Percentiles rank a stretch among this genome's conserved stretches.
phyloP scores from a whole-genome alignment of 1,140 invertebrate species.

The Pseudomyrmex gracilis region DNA sequence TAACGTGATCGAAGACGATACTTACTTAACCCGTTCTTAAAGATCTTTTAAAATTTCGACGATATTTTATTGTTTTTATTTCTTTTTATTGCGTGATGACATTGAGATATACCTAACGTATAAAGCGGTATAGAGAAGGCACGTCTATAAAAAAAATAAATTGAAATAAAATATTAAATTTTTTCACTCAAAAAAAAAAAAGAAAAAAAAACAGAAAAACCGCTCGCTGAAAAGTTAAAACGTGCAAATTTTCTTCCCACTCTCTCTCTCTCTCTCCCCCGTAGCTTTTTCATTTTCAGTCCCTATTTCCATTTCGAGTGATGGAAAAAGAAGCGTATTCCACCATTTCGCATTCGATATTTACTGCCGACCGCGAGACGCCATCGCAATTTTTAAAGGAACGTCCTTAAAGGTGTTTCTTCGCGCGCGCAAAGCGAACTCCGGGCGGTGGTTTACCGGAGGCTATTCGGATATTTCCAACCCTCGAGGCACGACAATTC shows the following conservation, averaged over 20 bases:
- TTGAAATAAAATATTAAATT: slow-evolving; percentile 41
- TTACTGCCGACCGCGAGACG: slow-evolving; percentile 47
- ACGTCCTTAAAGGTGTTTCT: slow-evolving; percentile 32
- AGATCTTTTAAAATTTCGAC: slow-evolving; percentile 10
- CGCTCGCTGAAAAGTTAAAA: slow-evolving; percentile 30
- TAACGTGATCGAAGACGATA: slow-evolving; percentile 8
- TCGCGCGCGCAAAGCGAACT: slow-evolving; percentile 23
- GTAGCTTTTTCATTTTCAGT: slow-evolving; percentile 37
- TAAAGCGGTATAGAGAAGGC: not conserved
- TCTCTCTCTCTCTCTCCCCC: not conserved
- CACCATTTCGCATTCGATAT: slow-evolving; percentile 51
- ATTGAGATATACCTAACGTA: not conserved
- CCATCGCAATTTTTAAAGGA: slow-evolving; percentile 46
- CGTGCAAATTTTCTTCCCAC: no score
- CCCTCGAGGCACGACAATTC: slow-evolving; percentile 35
- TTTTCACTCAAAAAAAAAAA: not conserved
- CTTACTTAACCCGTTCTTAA: slow-evolving; percentile 15
- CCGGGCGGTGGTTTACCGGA: slow-evolving; percentile 29
- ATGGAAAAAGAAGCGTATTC: slow-evolving; percentile 23
- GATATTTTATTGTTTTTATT: slow-evolving; percentile 17
- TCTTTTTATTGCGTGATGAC: slow-evolving; percentile 3
- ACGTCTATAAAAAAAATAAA: not conserved
- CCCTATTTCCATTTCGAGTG: slow-evolving; percentile 50
- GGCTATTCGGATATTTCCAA: slow-evolving; percentile 39
- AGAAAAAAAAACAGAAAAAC: slow-evolving; percentile 1